Base-by-base conservation (phyloP, 1,140 invertebrate genomes). In the Latrodectus geometricus region DNA sequence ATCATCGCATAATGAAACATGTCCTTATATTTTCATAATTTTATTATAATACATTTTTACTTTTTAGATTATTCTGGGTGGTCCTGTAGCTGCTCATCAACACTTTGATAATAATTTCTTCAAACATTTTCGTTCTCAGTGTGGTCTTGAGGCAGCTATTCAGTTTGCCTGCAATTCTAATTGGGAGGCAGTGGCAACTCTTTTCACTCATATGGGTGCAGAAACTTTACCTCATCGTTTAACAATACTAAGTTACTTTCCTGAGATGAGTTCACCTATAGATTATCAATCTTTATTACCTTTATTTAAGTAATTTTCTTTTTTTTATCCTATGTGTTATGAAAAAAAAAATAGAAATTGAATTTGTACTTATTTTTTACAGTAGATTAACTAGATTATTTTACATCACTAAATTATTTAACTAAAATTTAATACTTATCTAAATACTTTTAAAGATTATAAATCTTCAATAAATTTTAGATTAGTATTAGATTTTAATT, bases 201-300 rank as follows among this genome's bases (percentile, higher is more conserved):
- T 96, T 88, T 93, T 96, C 21, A 94, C 93, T 5, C 95, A 95
- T 90, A 93, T 96, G 84, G 94, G 95, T 88, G 90, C 92, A 9
- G 92, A 93, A 85, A 91, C 94, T 9, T 89, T 93, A 54, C 91
- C 92, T n/a, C 93, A 95, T 91, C 90, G 91, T 91, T 90, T 96
- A 49, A 91, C 93, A 48, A 94, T 96, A 69, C 90, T 96, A 48
- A 94, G 93, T 72, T 95, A 94, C 90, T 93, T 96, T 89, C 95
- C 95, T 21, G 95, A 96, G 91, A 95, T 95, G 0, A 92, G 94
- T 14, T 92, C 93, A 88, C 95, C 95, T 15, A 88, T 91, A 75
- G 93, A 94, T 68, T 97, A 96, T 89, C 92, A 93, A 61, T 61
- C 80, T 87, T 49, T 89, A 15, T 68, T 89, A 35, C 88, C 88